Evolutionary conservation across 2,888 invertebrate genomes (phyloP), one percentile per base, ranked within the genome.

Genomic region (Cartodere bifasciata): DNA sequence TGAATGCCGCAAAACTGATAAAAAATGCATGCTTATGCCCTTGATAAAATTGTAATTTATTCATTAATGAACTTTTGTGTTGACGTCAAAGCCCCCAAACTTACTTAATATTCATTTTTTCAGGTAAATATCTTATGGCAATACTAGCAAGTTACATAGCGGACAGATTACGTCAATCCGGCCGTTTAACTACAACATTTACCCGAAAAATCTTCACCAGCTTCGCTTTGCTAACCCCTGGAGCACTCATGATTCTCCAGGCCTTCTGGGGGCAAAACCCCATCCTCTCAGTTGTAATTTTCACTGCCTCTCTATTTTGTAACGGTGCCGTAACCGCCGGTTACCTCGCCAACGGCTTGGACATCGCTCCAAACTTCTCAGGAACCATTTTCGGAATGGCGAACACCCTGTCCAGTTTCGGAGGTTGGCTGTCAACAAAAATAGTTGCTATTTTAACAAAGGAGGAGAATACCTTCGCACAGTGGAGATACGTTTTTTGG

Each of bases 341-440:
- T 1, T 87, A 86, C 56, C 67, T 86, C 15, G 80, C 85, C 38
- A 87, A 87, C 50, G 85, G 83, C 7, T 63, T 88, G 13, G 87
- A 88, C 47, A 85, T 88, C 45, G 86, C 87, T 2, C 87, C 87
- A 1, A 85, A 86, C 55, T 88, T 84, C 53, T 83, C 85, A 34
- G 83, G 88, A 1, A 87, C 87, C 2, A 85, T 88, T 39, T 86
- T 87, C 56, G 87, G 87, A 21, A 64, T 88, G 64, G 85, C 86
- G n/a, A 87, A 87, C 50, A 84, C 85, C 0, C 58, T 86, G 32
- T 84, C 85, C 0, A 86, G 86, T 0, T 65, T 83, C 29, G 83
- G 85, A 4, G 87, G 87, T 1, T 85, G 78, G 63, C 53, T 87
- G 1, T 85, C 85, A 5, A 77, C 84, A 0, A 73, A 73, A 58